phyloP scores from a whole-genome alignment of 2,113 vertebrate genomes.

The Hystrix cristata region DNA sequence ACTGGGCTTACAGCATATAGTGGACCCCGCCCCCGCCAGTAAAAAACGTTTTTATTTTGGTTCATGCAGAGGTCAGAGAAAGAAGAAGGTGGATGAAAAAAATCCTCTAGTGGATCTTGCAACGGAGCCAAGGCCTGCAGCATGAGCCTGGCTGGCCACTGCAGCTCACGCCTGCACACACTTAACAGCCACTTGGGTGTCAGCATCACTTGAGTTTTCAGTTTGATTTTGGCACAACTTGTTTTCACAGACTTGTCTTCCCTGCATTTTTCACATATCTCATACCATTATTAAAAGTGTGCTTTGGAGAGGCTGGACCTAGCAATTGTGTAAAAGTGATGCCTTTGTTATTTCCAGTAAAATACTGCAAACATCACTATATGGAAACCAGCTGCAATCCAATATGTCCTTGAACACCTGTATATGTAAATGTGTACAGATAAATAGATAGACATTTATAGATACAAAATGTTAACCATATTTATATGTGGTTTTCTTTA shows the following conservation, averaged over 20 bases:
- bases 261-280: conserved; percentile 41
- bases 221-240: background rate
- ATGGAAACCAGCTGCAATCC: conserved; percentile 23
- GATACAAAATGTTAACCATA: conserved; percentile 27
- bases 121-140: background rate
- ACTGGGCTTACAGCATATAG: background rate
- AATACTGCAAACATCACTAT: background rate
- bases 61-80: conserved; percentile 15
- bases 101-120: background rate
- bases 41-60: conserved; percentile 43
- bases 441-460: background rate
- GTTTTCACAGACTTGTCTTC: conserved; percentile 26
- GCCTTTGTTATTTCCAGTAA: background rate
- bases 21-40: background rate
- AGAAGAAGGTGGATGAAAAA: background rate
- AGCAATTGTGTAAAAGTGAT: background rate
- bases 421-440: background rate
- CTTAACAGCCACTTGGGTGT: rapidly evolving
- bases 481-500: conserved; percentile 25
- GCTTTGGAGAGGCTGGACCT: background rate
- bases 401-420: background rate
- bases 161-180: rapidly evolving
- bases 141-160: background rate
- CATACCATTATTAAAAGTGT: background rate
- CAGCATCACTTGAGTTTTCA: background rate